These are phyloP conservation scores for Chaenodraco wilsoni DNA, from an alignment of 2,797 vertebrate genomes.

Conservation along the genomic window DNA sequence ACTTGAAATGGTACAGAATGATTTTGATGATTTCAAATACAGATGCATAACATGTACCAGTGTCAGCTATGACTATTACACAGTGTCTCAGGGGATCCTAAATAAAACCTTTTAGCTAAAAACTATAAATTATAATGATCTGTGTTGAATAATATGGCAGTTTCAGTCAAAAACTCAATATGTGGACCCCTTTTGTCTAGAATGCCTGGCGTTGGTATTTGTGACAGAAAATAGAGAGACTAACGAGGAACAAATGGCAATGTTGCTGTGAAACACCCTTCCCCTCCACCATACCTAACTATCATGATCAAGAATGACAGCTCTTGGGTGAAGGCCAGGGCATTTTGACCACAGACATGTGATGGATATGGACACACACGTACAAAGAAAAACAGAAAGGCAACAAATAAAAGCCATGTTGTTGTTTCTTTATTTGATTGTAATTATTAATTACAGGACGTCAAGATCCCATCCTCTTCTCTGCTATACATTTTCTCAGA, in stretches of 20 bases:
- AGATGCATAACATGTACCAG: background rate
- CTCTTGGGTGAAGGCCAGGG: slow-evolving; percentile 47
- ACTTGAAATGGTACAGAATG: too few species aligned
- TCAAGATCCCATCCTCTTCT: slow-evolving; percentile 33
- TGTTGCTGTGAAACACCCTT: slow-evolving; percentile 57
- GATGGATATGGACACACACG: slow-evolving; percentile 52
- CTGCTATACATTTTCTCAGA: slow-evolving; percentile 58
- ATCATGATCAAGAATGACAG: slow-evolving; percentile 66
- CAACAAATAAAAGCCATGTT: slow-evolving; percentile 58
- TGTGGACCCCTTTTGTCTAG: background rate
- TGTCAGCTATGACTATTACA: background rate
- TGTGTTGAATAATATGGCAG: background rate
- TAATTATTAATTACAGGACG: slow-evolving; percentile 44
- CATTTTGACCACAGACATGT: slow-evolving; percentile 35
- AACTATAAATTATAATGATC: background rate
- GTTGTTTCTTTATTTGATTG: slow-evolving; percentile 23
- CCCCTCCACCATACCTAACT: slow-evolving; percentile 31
- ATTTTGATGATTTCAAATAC: background rate
- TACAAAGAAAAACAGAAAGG: slow-evolving; percentile 34
- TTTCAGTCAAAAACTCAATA: slow-evolving; percentile 1
- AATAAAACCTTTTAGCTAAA: background rate
- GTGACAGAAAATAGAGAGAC: slow-evolving; percentile 48
- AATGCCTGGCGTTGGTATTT: slow-evolving; percentile 11
- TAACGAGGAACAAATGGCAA: slow-evolving; percentile 68
- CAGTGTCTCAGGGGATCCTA: background rate